These are phyloP conservation scores for Zygogramma bicolorata DNA, from an alignment of 2,888 invertebrate genomes.

Conservation along the genomic window DNA sequence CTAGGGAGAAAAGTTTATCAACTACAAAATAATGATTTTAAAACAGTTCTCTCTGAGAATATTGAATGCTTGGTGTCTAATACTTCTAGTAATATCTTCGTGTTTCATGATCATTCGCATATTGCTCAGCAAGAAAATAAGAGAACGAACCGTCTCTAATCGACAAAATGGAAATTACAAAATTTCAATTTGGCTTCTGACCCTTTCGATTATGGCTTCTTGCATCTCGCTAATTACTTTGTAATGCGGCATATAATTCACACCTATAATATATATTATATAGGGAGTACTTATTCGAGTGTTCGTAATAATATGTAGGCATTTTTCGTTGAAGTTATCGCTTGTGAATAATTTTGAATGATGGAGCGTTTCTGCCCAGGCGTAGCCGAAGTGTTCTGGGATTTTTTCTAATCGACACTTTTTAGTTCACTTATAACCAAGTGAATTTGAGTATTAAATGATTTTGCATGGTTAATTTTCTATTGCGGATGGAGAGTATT, in stretches of 20 bases:
- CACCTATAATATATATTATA: slow-evolving; percentile 25
- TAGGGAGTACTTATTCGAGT: background rate
- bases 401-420: too few relatives aligned
- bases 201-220: slow-evolving; percentile 35
- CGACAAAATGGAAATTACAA: slow-evolving; percentile 36
- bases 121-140: slow-evolving; percentile 15
- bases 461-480: too few relatives aligned
- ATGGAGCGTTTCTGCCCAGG: slow-evolving; percentile 19
- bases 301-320: background rate
- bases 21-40: too few relatives aligned
- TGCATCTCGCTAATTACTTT: slow-evolving; percentile 33
- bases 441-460: too few relatives aligned
- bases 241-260: slow-evolving; percentile 36
- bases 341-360: slow-evolving; percentile 27
- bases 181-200: slow-evolving; percentile 43
- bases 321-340: slow-evolving; percentile 20
- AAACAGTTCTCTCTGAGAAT: too few relatives aligned
- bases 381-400: background rate
- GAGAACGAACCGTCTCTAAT: slow-evolving; percentile 33
- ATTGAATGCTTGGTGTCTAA: too few relatives aligned
- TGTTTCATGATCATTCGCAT: background rate
- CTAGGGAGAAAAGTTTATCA: too few relatives aligned
- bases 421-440: too few relatives aligned
- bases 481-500: too few relatives aligned
- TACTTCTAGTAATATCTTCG: background rate